phyloP scores from a whole-genome alignment of 2,888 invertebrate species.

The Gnatocerus cornutus region DNA sequence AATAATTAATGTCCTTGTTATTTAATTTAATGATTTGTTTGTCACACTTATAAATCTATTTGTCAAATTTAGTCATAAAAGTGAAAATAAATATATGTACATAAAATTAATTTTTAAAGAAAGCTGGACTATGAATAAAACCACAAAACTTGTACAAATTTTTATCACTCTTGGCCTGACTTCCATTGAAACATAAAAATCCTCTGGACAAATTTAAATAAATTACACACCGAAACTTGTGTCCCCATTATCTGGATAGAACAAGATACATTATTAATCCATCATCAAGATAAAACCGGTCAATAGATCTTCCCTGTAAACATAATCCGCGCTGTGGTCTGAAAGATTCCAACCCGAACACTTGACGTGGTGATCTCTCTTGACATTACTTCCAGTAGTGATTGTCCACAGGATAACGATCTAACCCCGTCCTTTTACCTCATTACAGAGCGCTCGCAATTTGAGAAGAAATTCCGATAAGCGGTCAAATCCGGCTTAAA shows the following conservation, averaged over 20 bases:
- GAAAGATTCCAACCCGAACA: conserved; percentile 11
- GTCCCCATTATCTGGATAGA: conserved; percentile 3
- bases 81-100: no score
- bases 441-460: conserved; percentile 7
- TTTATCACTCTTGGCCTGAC: no score
- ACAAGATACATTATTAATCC: conserved; percentile 8
- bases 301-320: conserved; percentile 10
- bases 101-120: no score
- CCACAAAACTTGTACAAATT: no score
- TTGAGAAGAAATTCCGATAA: neutral
- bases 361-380: conserved; percentile 17
- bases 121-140: no score
- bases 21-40: no score
- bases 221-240: neutral
- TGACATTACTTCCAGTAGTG: conserved; percentile 20
- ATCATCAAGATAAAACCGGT: conserved; percentile 8
- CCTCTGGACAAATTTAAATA: no score
- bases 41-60: no score
- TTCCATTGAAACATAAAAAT: no score
- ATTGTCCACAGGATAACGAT: conserved; percentile 24
- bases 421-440: conserved; percentile 1
- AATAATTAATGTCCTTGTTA: no score
- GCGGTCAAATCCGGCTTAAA: conserved; percentile 7
- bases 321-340: conserved; percentile 14
- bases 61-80: no score